Evolutionary conservation across 2,113 vertebrate species (phyloP).

Genomic region (Cynopterus brachyotis): DNA sequence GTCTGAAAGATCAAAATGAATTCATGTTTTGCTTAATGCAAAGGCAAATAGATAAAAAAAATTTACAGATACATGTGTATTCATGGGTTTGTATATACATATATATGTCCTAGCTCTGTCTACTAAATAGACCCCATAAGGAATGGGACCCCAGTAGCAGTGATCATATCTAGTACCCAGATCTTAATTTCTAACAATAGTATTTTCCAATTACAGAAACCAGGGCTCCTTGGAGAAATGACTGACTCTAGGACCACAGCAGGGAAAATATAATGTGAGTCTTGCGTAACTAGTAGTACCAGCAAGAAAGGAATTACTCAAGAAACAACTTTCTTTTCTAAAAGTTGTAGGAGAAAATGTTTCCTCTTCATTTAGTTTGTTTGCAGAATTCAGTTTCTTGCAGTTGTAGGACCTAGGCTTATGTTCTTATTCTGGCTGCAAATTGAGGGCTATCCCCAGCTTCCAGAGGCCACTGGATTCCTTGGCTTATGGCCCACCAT

Average conservation of each 20-base stretch:
- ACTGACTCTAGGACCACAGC: background rate
- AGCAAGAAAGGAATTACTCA: background rate
- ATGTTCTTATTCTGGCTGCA: background rate
- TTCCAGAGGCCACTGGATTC: background rate
- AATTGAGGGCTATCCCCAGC: background rate
- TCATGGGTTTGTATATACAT: background rate
- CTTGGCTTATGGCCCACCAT: background rate
- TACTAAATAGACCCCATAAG: background rate
- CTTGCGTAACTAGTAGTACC: background rate
- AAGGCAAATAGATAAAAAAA: background rate
- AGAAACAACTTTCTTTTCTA: background rate
- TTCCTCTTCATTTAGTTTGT: background rate
- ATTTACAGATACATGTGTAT: background rate
- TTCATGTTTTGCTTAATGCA: background rate
- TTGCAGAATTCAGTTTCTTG: background rate
- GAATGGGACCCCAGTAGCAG: background rate
- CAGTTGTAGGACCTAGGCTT: background rate
- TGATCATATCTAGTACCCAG: background rate
- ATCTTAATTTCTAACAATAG: background rate
- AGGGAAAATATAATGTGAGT: background rate
- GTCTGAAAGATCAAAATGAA: background rate
- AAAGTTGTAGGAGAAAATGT: background rate
- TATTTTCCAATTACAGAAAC: background rate
- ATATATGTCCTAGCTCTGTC: background rate
- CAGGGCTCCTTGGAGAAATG: background rate